Percentiles rank a stretch among this genome's conserved stretches.
These are phyloP conservation scores for Pseudoatta argentina DNA, from an alignment of 1,140 invertebrate species.

Conservation along the genomic window DNA sequence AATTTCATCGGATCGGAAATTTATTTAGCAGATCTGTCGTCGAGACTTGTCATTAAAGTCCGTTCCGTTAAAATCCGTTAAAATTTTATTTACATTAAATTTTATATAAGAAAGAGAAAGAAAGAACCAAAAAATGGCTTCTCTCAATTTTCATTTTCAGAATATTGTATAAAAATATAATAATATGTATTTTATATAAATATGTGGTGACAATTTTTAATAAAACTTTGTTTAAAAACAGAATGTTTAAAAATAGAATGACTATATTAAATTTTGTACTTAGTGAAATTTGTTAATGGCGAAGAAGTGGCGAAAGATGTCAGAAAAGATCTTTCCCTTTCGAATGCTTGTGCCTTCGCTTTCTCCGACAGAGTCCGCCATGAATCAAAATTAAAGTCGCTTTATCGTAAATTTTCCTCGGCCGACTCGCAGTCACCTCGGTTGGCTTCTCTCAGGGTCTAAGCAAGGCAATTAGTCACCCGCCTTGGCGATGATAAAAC, in stretches of 20 bases:
- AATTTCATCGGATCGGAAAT: background rate
- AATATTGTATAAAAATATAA: background rate
- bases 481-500: conserved; percentile 75
- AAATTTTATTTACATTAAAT: background rate
- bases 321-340: conserved; percentile 40
- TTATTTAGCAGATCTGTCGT: background rate
- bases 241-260: background rate
- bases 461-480: conserved; percentile 81
- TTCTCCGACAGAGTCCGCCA: conserved; percentile 65
- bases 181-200: background rate
- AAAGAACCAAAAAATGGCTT: background rate
- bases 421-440: conserved; percentile 59
- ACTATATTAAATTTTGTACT: conserved; percentile 25
- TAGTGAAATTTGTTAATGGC: conserved; percentile 30
- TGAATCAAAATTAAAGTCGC: conserved; percentile 84
- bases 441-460: conserved; percentile 68
- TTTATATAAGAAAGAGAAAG: background rate
- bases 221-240: background rate
- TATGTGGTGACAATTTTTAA: conserved; percentile 1
- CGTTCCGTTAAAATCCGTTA: background rate
- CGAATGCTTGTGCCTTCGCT: background rate
- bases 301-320: background rate
- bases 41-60: background rate
- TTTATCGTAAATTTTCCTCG: conserved; percentile 78
- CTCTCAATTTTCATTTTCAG: background rate